Conservation (phyloP, 1,140 invertebrate genomes). For the Diploscapter pachys region DNA sequence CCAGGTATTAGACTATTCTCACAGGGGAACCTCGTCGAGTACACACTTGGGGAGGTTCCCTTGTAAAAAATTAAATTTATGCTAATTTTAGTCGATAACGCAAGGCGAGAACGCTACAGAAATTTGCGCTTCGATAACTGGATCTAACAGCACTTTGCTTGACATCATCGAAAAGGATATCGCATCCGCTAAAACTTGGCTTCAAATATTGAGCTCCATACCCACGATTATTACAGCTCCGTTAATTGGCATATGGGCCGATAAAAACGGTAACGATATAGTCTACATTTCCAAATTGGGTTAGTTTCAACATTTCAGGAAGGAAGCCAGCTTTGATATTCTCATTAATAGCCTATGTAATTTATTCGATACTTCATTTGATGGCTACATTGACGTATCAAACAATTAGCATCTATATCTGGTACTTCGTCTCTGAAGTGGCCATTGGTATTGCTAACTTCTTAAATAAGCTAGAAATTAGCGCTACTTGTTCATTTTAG, state of each 20-base stretch:
- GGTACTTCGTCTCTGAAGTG: conserved; percentile 20
- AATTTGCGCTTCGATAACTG: conserved; percentile 20
- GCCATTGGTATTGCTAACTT: not conserved
- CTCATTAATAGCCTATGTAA: conserved; percentile 10
- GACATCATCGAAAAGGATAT: conserved; percentile 28
- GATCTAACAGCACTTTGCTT: conserved; percentile 15
- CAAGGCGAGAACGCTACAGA: conserved; percentile 9
- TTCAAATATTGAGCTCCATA: conserved; percentile 19
- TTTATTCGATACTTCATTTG: conserved; percentile 14
- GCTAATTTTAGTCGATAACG: not conserved
- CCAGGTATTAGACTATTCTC: not conserved
- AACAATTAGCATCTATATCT: conserved; percentile 21
- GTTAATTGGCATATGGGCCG: conserved; percentile 27
- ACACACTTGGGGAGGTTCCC: too few relatives aligned
- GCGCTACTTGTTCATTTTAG: not conserved
- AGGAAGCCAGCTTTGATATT: conserved; percentile 23
- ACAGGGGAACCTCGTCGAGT: too few relatives aligned
- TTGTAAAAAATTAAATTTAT: not conserved
- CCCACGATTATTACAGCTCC: conserved; percentile 18
- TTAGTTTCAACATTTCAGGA: conserved; percentile 5
- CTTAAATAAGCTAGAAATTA: not conserved
- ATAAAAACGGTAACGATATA: conserved; percentile 10
- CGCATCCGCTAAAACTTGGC: conserved; percentile 20
- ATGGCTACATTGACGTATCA: conserved; percentile 27
- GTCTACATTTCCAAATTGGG: not conserved